phyloP scores from a whole-genome alignment of 2,797 vertebrate species.

The Mormyrus hasselquistii region DNA sequence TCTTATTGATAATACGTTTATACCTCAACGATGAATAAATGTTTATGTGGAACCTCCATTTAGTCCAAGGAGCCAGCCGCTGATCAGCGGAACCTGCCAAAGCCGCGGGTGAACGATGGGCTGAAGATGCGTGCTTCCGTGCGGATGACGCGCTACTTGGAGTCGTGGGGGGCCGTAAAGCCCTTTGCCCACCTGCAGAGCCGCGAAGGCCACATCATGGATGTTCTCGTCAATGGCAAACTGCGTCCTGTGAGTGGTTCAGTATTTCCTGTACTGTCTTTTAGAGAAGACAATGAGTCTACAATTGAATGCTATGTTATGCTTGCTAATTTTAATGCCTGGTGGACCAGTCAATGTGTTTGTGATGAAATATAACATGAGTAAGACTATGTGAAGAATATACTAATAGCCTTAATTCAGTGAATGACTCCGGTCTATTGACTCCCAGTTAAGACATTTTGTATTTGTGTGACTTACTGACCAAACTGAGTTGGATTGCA shows the following conservation, averaged over 20 bases:
- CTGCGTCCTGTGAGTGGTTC: slow-evolving; percentile 53
- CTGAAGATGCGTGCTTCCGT: slow-evolving; percentile 91
- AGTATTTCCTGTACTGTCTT: background rate
- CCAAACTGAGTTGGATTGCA: background rate
- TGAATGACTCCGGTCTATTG: background rate
- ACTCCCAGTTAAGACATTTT: background rate
- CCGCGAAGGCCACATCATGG: slow-evolving; percentile 72
- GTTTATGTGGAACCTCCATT: slow-evolving; percentile 30
- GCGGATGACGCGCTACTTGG: slow-evolving; percentile 90
- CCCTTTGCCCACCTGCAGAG: slow-evolving; percentile 92
- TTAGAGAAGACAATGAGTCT: background rate
- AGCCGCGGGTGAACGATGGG: slow-evolving; percentile 73
- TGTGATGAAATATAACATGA: background rate
- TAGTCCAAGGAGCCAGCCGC: slow-evolving; percentile 73
- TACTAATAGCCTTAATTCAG: background rate
- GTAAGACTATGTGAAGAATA: background rate
- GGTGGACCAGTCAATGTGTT: background rate
- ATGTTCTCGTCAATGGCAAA: slow-evolving; percentile 66
- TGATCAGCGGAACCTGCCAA: slow-evolving; percentile 61
- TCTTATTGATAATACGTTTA: background rate
- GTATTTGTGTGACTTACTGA: background rate
- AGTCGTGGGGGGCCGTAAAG: slow-evolving; percentile 93
- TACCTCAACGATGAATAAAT: background rate
- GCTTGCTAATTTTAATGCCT: background rate
- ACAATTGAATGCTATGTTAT: background rate